phyloP scores from a whole-genome alignment of 1,140 invertebrate species.

The Drosophila obscura region DNA sequence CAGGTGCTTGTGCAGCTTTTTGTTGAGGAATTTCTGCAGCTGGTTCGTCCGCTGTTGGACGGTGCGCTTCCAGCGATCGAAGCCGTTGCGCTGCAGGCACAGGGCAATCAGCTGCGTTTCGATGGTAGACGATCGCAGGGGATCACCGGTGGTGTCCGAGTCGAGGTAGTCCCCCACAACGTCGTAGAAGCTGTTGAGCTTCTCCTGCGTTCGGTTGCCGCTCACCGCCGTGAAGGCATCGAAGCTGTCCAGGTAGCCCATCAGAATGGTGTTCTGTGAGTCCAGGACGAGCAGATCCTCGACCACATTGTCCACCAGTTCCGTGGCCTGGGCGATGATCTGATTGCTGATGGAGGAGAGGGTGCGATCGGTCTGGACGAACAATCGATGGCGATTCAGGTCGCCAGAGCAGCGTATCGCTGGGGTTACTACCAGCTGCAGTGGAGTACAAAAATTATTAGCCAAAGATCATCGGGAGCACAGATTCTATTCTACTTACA shows the following conservation, averaged over 20 bases:
- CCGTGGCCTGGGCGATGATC: constrained; percentile 46
- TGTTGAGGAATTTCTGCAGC: constrained; percentile 46
- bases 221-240: constrained; percentile 40
- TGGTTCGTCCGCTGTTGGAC: constrained; percentile 50
- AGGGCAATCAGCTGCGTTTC: constrained; percentile 59
- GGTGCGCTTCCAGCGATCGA: constrained; percentile 70
- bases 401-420: constrained; percentile 36
- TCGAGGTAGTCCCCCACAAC: constrained; percentile 54
- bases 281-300: constrained; percentile 63
- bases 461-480: no score
- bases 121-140: constrained; percentile 21
- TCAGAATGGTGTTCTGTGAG: constrained; percentile 49
- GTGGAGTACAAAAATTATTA: background rate
- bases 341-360: constrained; percentile 41
- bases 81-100: constrained; percentile 64
- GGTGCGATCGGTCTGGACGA: constrained; percentile 52
- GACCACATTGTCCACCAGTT: constrained; percentile 58
- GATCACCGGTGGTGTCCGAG: constrained; percentile 51
- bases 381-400: constrained; percentile 43
- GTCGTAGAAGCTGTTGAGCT: constrained; percentile 45
- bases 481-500: background rate
- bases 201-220: constrained; percentile 32
- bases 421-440: background rate
- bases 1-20: constrained; percentile 39
- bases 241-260: constrained; percentile 42